Evolutionary conservation across 2,888 invertebrate genomes (phyloP), one percentile per base, ranked within the genome.

Genomic region (Nematopogon swammerdamellus): DNA sequence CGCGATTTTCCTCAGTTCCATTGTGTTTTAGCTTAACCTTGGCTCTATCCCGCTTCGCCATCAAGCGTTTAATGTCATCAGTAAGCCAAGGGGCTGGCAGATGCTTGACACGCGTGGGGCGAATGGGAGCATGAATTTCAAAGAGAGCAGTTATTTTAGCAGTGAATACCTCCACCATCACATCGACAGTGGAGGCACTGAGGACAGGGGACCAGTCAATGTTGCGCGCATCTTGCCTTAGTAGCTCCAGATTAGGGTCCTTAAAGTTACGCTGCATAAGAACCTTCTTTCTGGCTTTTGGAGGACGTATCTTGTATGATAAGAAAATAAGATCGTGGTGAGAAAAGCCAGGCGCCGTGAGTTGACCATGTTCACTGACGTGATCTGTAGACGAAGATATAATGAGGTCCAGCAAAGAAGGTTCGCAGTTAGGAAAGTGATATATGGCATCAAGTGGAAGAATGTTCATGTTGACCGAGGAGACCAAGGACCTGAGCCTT

Each of bases 251-350:
- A 18, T 54, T 44, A 45, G 54, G 50, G 18, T 42, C 45, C 36
- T 36, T 17, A 44, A 53, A 56, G 42, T 51, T 50, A 4, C 53
- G 51, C 14, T 36, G 52, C 19, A 52, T 17, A 17, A 51, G 44
- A 19, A 51, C n/a, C 46, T 46, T 50, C 36, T 49, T 36, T 46
- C 51, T 55, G 29, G 45, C 18, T 48, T 54, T 54, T 2, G 50
- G 52, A 10, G 50, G 45, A 17, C 53, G 51, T 10, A 52, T 25
- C 48, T 52, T 55, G 46, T 52, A 54, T 14, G 51, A 54, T 14
- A 52, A n/a, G 46, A 45, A 55, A n/a, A 55, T 50, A 3, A 51
- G 44, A 29, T 54, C 51, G 19, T 54, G 55, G 47, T 53, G 52
- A 11, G 53, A 53, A 18, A 52, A 54, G 25, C 44, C 45, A 44